phyloP scores from a whole-genome alignment of 1,140 invertebrate genomes.

The Conus betulinus region DNA sequence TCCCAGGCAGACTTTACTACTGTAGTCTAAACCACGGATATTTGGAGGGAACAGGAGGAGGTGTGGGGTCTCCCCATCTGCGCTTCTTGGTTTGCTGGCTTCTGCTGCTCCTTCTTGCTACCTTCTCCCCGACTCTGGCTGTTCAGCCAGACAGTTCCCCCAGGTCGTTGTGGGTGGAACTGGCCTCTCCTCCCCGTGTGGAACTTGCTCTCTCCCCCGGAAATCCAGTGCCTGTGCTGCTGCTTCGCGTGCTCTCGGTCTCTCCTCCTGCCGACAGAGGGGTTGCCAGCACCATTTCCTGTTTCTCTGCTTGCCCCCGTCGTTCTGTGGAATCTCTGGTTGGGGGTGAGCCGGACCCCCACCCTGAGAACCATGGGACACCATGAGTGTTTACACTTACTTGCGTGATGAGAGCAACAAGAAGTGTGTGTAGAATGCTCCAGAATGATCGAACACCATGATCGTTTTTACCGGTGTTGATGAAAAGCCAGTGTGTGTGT shows the following conservation, averaged over 20 bases:
- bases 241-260: neutral
- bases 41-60: neutral
- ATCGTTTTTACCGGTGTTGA: too few relatives aligned
- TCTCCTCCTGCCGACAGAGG: neutral
- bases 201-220: neutral
- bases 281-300: neutral
- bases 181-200: too few relatives aligned
- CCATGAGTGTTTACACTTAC: too few relatives aligned
- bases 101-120: too few relatives aligned
- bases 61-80: neutral
- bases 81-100: too few relatives aligned
- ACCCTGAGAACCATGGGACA: too few relatives aligned
- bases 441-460: too few relatives aligned
- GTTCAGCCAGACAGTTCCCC: too few relatives aligned
- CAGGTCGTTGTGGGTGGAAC: too few relatives aligned
- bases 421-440: too few relatives aligned
- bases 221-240: neutral
- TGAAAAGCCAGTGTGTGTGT: too few relatives aligned
- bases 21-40: neutral
- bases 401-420: too few relatives aligned
- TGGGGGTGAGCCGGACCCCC: neutral
- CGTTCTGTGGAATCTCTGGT: neutral
- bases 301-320: neutral
- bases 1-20: neutral
- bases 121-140: neutral